A percentile compares a stretch with the other conserved stretches of the same genome.
phyloP scores from a whole-genome alignment of 2,797 vertebrate species.

The Sebastes hopkinsi region DNA sequence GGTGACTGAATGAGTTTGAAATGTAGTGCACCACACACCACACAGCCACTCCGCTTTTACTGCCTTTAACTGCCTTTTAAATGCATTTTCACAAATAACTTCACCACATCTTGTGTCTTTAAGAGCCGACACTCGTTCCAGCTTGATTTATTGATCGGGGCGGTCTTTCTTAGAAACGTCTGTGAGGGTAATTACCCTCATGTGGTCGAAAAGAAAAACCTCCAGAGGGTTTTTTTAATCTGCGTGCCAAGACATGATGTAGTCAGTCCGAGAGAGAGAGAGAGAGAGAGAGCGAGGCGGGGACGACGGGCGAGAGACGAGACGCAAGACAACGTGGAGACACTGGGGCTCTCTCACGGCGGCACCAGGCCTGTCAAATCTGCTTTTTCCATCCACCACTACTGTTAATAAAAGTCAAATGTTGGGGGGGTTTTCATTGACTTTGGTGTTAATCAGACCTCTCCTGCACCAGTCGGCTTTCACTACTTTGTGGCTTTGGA shows the following conservation, averaged over 20 bases:
- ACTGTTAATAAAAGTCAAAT: conserved; percentile 53
- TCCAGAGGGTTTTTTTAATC: conserved; percentile 27
- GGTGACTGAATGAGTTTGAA: conserved; percentile 30
- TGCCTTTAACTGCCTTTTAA: conserved; percentile 30
- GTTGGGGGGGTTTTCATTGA: conserved; percentile 30
- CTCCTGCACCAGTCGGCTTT: conserved; percentile 27
- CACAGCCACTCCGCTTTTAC: conserved; percentile 3
- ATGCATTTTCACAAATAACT: conserved; percentile 44
- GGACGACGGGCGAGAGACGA: conserved; percentile 5
- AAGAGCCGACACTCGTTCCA: conserved; percentile 38
- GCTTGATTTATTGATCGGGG: conserved; percentile 53
- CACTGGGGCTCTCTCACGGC: conserved; percentile 14
- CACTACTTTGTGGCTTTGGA: neutral
- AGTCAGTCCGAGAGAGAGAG: neutral
- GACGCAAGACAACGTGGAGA: conserved; percentile 54
- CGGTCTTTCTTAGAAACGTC: conserved; percentile 27
- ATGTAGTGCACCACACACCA: conserved; percentile 17
- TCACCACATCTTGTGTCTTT: conserved; percentile 37
- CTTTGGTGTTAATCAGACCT: conserved; percentile 38
- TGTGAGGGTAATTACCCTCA: conserved; percentile 52
- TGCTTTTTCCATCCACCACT: conserved; percentile 43
- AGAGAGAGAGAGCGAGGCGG: neutral
- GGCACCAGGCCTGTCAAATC: conserved; percentile 49
- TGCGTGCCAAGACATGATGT: conserved; percentile 58
- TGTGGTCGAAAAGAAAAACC: conserved; percentile 49